Evolutionary conservation across 1,140 invertebrate genomes (phyloP).

Genomic region (Rhynchophorus ferrugineus): DNA sequence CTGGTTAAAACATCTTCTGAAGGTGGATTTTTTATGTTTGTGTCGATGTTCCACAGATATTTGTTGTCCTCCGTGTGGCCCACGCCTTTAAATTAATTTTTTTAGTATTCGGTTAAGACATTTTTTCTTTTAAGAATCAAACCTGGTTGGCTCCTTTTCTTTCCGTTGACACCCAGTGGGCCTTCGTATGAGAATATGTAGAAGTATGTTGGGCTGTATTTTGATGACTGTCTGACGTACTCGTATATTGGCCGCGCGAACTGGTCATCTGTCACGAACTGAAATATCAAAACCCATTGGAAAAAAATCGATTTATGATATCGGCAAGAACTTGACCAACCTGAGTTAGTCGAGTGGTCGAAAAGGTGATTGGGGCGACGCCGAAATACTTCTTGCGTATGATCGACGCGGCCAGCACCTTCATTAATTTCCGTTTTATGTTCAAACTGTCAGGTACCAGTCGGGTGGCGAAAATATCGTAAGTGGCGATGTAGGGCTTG

Average conservation of each 20-base stretch:
- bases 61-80: conserved; percentile 4
- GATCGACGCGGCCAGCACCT: conserved; percentile 10
- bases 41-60: conserved; percentile 5
- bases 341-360: conserved; percentile 13
- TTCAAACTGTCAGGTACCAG: conserved; percentile 27
- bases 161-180: conserved; percentile 1
- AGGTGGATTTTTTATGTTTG: conserved; percentile 6
- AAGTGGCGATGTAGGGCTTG: conserved; percentile 16
- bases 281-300: conserved; percentile 10
- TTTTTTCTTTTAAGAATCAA: too few species aligned
- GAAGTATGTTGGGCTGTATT: conserved; percentile 24
- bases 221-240: conserved; percentile 17
- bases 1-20: conserved; percentile 3
- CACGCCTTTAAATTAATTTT: conserved; percentile 3
- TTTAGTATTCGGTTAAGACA: too few species aligned
- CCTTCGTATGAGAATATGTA: conserved; percentile 29
- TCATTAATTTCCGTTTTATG: conserved; percentile 8
- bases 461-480: conserved; percentile 11
- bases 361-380: conserved; percentile 14
- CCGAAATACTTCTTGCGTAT: conserved; percentile 27
- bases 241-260: conserved; percentile 27
- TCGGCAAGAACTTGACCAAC: too few species aligned
- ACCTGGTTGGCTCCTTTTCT: conserved; percentile 3
- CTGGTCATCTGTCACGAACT: conserved; percentile 29
- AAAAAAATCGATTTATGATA: too few species aligned